Evolutionary conservation across 2,888 invertebrate species (phyloP).

Genomic region (Lochmaea capreae): DNA sequence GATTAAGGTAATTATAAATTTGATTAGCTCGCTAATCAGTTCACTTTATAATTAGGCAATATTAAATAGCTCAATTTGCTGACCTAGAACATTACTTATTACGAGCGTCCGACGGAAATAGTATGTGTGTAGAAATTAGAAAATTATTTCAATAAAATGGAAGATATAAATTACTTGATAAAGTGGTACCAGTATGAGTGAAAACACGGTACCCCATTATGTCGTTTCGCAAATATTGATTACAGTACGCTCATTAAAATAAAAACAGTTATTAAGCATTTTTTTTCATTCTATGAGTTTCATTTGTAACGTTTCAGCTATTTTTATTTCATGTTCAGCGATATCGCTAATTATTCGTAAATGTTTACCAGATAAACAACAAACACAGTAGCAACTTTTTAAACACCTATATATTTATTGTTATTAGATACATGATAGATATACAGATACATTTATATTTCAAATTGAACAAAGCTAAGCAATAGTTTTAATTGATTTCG

Average conservation of each 20-base stretch:
- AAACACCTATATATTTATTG: no score
- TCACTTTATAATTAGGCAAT: conserved; percentile 6
- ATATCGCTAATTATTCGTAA: not conserved
- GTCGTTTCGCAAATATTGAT: conserved; percentile 7
- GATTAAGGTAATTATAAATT: conserved; percentile 4
- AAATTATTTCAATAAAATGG: conserved; percentile 24
- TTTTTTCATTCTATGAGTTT: not conserved
- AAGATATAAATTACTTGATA: conserved; percentile 12
- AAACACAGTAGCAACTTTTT: no score
- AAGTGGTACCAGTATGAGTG: conserved; percentile 11
- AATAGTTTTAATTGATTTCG: no score
- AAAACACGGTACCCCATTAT: conserved; percentile 1
- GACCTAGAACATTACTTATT: conserved; percentile 11
- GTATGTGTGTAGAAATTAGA: conserved; percentile 19
- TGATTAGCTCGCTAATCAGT: conserved; percentile 4
- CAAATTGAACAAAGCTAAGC: no score
- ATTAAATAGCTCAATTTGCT: conserved; percentile 15
- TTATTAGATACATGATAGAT: no score
- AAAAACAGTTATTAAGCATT: conserved; percentile 5
- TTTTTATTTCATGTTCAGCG: conserved; percentile 5
- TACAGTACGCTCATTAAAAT: conserved; percentile 6
- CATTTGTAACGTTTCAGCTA: conserved; percentile 5
- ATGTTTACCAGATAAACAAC: not conserved
- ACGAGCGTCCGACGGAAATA: conserved; percentile 9
- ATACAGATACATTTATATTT: no score